Conservation (phyloP, 92 coral and sea anemone species). For the Nematostella vectensis region DNA sequence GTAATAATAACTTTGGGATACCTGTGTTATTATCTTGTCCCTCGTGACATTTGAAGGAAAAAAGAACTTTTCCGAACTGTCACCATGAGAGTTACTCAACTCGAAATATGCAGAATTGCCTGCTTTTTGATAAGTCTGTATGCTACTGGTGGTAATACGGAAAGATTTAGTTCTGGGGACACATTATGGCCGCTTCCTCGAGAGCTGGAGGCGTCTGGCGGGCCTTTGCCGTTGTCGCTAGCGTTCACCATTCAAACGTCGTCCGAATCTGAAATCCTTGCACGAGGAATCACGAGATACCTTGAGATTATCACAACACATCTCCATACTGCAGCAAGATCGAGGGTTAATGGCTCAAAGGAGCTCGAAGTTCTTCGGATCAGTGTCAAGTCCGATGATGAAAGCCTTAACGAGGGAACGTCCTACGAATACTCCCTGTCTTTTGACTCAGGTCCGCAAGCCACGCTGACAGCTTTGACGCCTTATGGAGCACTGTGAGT, state of each 20-base stretch:
- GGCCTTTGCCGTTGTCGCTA: conserved; percentile 40
- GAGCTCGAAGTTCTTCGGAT: conserved; percentile 27
- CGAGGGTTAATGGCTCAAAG: not conserved
- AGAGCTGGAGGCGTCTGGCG: conserved; percentile 18
- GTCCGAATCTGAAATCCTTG: conserved; percentile 46
- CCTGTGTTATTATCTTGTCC: too few species aligned
- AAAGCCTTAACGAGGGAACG: conserved; percentile 28
- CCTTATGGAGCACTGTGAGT: conserved; percentile 79
- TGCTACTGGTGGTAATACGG: too few species aligned
- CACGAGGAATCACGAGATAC: conserved; percentile 64
- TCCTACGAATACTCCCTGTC: conserved; percentile 41
- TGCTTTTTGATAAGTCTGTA: too few species aligned
- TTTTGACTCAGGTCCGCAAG: conserved; percentile 14
- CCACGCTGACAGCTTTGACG: conserved; percentile 27
- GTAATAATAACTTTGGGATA: too few species aligned
- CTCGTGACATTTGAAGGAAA: too few species aligned
- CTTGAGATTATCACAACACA: conserved; percentile 37
- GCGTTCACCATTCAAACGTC: conserved; percentile 45
- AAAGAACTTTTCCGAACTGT: too few species aligned
- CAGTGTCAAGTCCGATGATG: conserved; percentile 33
- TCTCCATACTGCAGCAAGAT: conserved; percentile 4
- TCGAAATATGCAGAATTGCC: too few species aligned
- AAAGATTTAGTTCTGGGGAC: conserved; percentile 13
- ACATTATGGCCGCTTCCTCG: conserved; percentile 63
- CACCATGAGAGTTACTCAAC: too few species aligned